phyloP scores from a whole-genome alignment of 2,113 vertebrate genomes.

The Trematomus loennbergii region DNA sequence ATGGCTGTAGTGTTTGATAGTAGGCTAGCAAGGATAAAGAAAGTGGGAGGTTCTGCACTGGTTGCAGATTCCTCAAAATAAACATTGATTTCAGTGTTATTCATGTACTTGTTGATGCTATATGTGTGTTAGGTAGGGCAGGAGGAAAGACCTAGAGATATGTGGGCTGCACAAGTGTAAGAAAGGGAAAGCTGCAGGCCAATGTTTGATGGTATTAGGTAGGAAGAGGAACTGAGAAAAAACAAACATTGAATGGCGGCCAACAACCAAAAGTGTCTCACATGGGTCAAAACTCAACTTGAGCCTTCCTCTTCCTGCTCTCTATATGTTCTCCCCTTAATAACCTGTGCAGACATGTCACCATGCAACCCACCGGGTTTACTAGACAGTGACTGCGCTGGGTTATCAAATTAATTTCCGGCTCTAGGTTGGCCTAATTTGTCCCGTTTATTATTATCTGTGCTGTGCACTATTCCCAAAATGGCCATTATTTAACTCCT shows the following conservation, averaged over 20 bases:
- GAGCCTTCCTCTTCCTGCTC: conserved; percentile 2
- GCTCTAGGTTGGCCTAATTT: conserved; percentile 68
- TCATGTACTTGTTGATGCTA: conserved; percentile 46
- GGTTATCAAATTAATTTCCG: conserved; percentile 59
- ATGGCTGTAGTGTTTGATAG: conserved; percentile 28
- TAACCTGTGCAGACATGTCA: conserved; percentile 56
- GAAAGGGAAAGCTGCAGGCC: conserved; percentile 43
- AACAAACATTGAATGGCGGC: background rate
- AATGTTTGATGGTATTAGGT: conserved; percentile 47
- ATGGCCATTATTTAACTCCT: conserved; percentile 58
- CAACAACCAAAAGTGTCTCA: conserved; percentile 3
- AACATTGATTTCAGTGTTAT: conserved; percentile 14
- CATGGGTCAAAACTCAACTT: conserved; percentile 23
- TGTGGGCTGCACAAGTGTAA: conserved; percentile 47
- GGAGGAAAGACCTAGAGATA: conserved; percentile 31
- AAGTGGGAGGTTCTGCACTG: conserved; percentile 11
- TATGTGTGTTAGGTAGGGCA: conserved; percentile 18
- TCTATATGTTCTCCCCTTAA: background rate
- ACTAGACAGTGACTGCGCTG: conserved; percentile 20
- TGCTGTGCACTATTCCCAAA: conserved; percentile 57
- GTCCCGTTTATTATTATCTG: conserved; percentile 71
- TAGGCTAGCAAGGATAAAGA: conserved; percentile 7
- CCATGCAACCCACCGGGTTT: conserved; percentile 41
- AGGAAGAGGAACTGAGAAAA: conserved; percentile 45
- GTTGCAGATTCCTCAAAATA: conserved; percentile 30